Evolutionary conservation across 2,113 vertebrate genomes (phyloP), one percentile per base, ranked within the genome.

Genomic region (Cryptomyrus ogoouensis): DNA sequence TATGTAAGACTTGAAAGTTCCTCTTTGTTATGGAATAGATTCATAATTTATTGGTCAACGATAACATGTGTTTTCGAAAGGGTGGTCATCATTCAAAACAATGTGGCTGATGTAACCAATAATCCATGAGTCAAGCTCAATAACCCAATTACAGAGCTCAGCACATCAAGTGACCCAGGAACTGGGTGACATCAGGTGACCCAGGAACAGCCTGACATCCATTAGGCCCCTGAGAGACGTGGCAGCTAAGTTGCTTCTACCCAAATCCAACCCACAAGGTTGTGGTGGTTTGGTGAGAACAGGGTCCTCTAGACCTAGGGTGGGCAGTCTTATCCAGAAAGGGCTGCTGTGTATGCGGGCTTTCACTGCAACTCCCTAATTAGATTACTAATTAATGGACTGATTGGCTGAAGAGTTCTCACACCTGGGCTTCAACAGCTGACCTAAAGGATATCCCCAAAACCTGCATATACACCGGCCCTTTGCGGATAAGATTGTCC

Each of bases 111-210:
- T 47, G 89, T 74, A 90, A 89, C 83, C 85, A 12, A 84, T 91
- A 92, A 90, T 74, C 84, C 12, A 42, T 12, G 35, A n/a, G 84
- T 10, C 12, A 24, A 77, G 56, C 91, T 88, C 42, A 90, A 91
- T 92, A 87, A 92, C 91, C 93, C 12, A 91, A 91, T 92, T 91
- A 53, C 35, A 15, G 46, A 88, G 77, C 77, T 35, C 42, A 87
- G 50, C 12, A 89, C 15, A 89, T 89, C 4, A 80, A 49, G 74
- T 83, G 15, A 17, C 44, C 85, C 87, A 87, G 84, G 87, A 66
- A 62, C 52, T 4, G 24, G 35, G 83, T 62, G 56, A 89, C 13
- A 89, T 90, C 5, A 80, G 56, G 83, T 80, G 19, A 19, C 44
- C 86, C 85, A 88, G 84, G 87, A 70, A 46, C 31, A 62, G 39